These are phyloP conservation scores for Thymallus thymallus DNA, from an alignment of 2,113 vertebrate genomes.

Conservation along the genomic window DNA sequence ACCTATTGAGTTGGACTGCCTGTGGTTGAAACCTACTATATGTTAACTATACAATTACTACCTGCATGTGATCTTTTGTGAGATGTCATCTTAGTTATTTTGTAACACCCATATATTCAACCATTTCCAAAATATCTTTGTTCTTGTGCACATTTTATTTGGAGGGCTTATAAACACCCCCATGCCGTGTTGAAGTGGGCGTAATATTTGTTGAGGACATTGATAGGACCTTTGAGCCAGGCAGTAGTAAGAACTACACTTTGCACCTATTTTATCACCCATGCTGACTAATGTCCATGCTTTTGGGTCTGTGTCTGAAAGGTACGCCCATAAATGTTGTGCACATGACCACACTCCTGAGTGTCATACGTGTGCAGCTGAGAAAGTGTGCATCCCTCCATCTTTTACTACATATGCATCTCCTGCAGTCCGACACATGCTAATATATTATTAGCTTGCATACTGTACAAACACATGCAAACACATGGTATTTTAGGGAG, in stretches of 20 bases:
- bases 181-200: not conserved
- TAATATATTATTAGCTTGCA: too few species aligned
- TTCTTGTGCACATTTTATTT: not conserved
- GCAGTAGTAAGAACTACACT: not conserved
- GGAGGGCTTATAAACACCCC: not conserved
- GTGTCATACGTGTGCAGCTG: too few species aligned
- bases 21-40: not conserved
- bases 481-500: too few species aligned
- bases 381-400: too few species aligned
- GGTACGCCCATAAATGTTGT: not conserved
- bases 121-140: too few species aligned
- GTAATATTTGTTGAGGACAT: not conserved
- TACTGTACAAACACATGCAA: too few species aligned
- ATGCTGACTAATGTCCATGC: not conserved
- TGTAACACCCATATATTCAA: too few species aligned
- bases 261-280: not conserved
- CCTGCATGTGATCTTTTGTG: not conserved
- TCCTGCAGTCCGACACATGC: too few species aligned
- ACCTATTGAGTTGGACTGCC: not conserved
- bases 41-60: not conserved
- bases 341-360: too few species aligned
- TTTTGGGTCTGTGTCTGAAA: too few species aligned
- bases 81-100: not conserved
- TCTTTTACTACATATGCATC: too few species aligned
- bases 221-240: not conserved